Conservation (phyloP, 2,888 invertebrate species). For the Campopleginae sp. region DNA sequence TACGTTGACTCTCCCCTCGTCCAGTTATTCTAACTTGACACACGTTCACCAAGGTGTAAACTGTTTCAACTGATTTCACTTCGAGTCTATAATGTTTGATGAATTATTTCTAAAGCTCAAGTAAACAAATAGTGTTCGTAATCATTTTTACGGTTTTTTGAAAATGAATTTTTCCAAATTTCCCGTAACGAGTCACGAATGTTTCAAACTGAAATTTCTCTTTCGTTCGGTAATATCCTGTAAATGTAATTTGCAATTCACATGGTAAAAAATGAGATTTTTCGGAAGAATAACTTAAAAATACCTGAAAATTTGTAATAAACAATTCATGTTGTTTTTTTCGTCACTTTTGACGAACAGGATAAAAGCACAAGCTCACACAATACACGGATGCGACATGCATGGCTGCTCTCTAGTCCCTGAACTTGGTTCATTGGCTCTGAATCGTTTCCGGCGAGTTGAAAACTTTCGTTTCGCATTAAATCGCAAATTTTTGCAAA, state of each 20-base stretch:
- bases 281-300: background rate
- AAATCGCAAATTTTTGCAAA: background rate
- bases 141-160: background rate
- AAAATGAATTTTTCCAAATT: background rate
- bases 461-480: background rate
- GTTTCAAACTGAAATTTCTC: constrained; percentile 5
- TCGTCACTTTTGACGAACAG: constrained; percentile 58
- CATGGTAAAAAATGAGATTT: background rate
- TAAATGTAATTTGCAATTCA: constrained; percentile 10
- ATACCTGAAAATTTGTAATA: constrained; percentile 24
- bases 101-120: background rate
- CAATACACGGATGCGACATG: constrained; percentile 76
- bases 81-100: background rate
- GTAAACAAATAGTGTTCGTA: background rate
- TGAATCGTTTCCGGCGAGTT: background rate
- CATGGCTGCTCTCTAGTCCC: constrained; percentile 71
- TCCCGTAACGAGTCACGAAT: background rate
- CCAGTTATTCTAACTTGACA: constrained; percentile 50
- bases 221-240: constrained; percentile 22
- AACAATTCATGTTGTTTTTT: constrained; percentile 39
- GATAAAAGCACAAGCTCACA: constrained; percentile 70
- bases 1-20: constrained; percentile 22
- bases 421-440: constrained; percentile 14
- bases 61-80: background rate
- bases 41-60: constrained; percentile 26